phyloP scores from a whole-genome alignment of 2,113 vertebrate species.

The Pseudorhombus dupliciocellatus region DNA sequence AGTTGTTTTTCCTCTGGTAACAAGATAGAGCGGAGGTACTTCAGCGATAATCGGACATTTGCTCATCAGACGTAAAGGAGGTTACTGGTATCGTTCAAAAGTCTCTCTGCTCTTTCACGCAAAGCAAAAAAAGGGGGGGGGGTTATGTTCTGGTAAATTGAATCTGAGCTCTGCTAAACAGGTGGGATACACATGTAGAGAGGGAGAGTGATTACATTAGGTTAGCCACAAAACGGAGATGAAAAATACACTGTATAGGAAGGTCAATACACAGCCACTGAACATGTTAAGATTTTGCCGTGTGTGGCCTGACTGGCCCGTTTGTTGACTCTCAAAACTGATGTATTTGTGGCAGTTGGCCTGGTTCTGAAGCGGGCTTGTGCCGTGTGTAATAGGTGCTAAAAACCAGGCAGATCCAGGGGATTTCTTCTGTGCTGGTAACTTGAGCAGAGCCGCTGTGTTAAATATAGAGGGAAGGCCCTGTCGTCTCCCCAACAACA shows the following conservation, averaged over 20 bases:
- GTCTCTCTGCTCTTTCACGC: not conserved
- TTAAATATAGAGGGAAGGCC: constrained; percentile 75
- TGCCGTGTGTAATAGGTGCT: constrained; percentile 7
- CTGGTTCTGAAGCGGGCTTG: constrained; percentile 11
- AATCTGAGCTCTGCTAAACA: constrained; percentile 11
- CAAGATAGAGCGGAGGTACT: constrained; percentile 5
- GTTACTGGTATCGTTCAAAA: not conserved
- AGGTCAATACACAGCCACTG: not conserved
- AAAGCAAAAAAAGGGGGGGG: not conserved
- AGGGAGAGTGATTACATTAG: constrained; percentile 4
- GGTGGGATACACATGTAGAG: constrained; percentile 20
- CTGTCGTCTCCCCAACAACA: constrained; percentile 70
- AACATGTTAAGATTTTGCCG: not conserved
- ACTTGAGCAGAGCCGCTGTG: constrained; percentile 55
- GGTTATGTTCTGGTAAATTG: constrained; percentile 4
- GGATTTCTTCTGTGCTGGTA: constrained; percentile 55
- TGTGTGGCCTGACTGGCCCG: not conserved
- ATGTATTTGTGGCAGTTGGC: constrained; percentile 18
- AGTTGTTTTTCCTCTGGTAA: constrained; percentile 39
- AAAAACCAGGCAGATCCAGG: constrained; percentile 29
- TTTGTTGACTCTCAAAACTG: constrained; percentile 5
- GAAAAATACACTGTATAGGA: not conserved
- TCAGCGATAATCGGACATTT: not conserved
- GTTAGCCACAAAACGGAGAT: not conserved
- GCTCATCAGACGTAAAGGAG: not conserved